Evolutionary conservation across 2,797 vertebrate genomes (phyloP).

Genomic region (Lates japonicus): DNA sequence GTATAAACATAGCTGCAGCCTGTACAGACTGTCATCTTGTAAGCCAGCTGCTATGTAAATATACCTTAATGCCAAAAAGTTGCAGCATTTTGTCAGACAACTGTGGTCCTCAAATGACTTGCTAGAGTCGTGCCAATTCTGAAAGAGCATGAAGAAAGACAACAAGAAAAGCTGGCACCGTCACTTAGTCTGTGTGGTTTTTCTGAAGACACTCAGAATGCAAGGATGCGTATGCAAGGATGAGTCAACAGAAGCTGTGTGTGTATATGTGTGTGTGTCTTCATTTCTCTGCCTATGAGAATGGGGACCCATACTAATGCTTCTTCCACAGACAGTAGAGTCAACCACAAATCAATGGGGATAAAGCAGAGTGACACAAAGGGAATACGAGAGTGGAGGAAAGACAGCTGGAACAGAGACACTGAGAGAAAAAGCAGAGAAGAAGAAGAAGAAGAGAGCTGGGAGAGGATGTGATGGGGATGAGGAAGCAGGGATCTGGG

Average conservation of each 20-base stretch:
- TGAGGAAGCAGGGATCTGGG: constrained; percentile 27
- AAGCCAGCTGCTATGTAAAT: constrained; percentile 19
- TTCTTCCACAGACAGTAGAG: constrained; percentile 54
- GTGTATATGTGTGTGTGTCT: constrained; percentile 40
- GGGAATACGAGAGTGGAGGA: constrained; percentile 32
- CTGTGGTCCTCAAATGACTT: constrained; percentile 44
- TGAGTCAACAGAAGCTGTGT: constrained; percentile 69
- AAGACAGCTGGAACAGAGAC: constrained; percentile 41
- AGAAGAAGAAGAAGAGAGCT: background rate
- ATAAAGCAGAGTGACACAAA: constrained; percentile 39
- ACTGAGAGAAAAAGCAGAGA: background rate
- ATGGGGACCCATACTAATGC: constrained; percentile 65
- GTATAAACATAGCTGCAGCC: constrained; percentile 13
- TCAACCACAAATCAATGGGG: constrained; percentile 52
- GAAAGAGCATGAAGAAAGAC: constrained; percentile 42
- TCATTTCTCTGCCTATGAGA: constrained; percentile 45
- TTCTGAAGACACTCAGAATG: constrained; percentile 57
- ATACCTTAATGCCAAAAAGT: constrained; percentile 27
- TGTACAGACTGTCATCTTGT: constrained; percentile 13
- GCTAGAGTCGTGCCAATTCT: constrained; percentile 35
- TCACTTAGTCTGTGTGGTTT: constrained; percentile 50
- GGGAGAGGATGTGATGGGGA: constrained; percentile 39
- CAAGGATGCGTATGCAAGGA: constrained; percentile 51
- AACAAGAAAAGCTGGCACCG: constrained; percentile 46
- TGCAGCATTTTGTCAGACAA: constrained; percentile 50